phyloP scores from a whole-genome alignment of 2,888 invertebrate species.

The Bimastos eiseni region DNA sequence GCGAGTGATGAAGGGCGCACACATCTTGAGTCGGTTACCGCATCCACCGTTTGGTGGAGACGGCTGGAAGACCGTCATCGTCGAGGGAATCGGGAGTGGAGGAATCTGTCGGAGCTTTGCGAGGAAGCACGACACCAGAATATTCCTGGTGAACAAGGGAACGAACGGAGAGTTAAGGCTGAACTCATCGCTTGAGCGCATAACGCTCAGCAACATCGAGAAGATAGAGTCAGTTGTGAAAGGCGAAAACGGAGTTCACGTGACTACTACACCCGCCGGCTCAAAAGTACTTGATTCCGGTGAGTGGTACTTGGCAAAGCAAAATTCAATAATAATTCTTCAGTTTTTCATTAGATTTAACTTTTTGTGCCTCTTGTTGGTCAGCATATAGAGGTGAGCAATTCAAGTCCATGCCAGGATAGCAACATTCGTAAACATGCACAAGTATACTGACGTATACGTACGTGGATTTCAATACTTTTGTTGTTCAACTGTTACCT shows the following conservation, averaged over 20 bases:
- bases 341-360: not conserved
- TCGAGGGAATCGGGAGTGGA: constrained; percentile 59
- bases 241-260: not conserved
- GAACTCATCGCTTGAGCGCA: constrained; percentile 59
- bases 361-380: not conserved
- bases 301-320: not conserved
- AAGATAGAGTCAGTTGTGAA: constrained; percentile 52
- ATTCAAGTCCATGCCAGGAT: not conserved
- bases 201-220: constrained; percentile 58
- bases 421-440: too few relatives aligned
- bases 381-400: not conserved
- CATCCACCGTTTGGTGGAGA: constrained; percentile 26
- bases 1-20: constrained; percentile 58
- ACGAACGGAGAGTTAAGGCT: constrained; percentile 52
- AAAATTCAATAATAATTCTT: too few relatives aligned
- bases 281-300: too few relatives aligned
- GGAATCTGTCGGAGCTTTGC: constrained; percentile 55
- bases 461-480: too few relatives aligned
- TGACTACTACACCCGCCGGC: not conserved
- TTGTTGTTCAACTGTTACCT: too few relatives aligned
- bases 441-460: too few relatives aligned
- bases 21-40: constrained; percentile 40
- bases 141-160: constrained; percentile 55
- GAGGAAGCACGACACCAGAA: constrained; percentile 57
- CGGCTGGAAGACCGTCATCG: constrained; percentile 45